A percentile compares a stretch with the other conserved stretches of the same genome.
Conservation (phyloP, 2,888 invertebrate species). For the Drosophila limbata region DNA sequence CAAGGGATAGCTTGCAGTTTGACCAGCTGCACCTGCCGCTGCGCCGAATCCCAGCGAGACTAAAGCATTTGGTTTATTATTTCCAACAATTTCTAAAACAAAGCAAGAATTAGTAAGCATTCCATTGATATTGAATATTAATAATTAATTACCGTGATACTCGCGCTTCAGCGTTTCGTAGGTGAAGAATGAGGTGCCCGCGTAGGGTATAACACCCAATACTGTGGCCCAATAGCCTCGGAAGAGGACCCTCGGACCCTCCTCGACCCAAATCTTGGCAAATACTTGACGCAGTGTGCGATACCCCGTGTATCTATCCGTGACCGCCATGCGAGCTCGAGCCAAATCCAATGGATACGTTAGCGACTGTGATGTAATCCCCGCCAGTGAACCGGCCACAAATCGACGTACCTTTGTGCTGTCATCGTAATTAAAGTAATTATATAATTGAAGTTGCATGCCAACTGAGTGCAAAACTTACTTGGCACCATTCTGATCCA, state of each 20-base stretch:
- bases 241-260: conserved; percentile 92
- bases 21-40: conserved; percentile 95
- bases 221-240: conserved; percentile 96
- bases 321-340: conserved; percentile 98
- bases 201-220: conserved; percentile 97
- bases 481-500: conserved; percentile 88
- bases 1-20: conserved; percentile 98
- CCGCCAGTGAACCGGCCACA: conserved; percentile 97
- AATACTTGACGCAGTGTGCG: conserved; percentile 88
- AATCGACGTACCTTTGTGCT: conserved; percentile 86
- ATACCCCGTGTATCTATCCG: conserved; percentile 90
- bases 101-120: background rate
- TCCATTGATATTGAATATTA: background rate
- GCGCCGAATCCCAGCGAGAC: conserved; percentile 94
- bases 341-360: conserved; percentile 99
- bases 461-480: conserved; percentile 73
- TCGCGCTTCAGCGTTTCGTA: conserved; percentile 96
- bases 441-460: background rate
- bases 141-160: conserved; percentile 88
- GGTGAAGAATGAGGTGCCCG: conserved; percentile 98
- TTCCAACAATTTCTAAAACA: conserved; percentile 84
- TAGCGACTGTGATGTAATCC: conserved; percentile 95
- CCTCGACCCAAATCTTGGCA: conserved; percentile 89
- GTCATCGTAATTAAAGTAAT: background rate
- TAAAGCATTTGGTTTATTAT: conserved; percentile 86